Evolutionary conservation across 2,888 invertebrate genomes (phyloP), one percentile per base, ranked within the genome.

Genomic region (Drosophila neonasuta): DNA sequence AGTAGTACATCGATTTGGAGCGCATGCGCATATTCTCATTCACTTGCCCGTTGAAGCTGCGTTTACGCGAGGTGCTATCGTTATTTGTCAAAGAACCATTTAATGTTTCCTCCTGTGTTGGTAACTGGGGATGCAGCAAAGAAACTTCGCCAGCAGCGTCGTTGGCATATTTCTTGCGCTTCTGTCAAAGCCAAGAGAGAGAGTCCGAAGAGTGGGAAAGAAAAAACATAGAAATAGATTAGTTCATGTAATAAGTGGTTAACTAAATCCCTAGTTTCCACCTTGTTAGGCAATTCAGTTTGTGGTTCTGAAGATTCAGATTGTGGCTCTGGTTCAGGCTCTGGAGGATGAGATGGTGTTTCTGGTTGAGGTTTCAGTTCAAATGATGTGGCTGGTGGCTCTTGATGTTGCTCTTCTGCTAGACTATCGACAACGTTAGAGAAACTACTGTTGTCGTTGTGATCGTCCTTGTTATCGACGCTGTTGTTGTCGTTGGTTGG

Each of bases 211-310:
- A 56, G 34, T 13, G 9, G 44, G 17, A 52, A 39, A 71, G 17
- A 60, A 39, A 39, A 13, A 44, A 32, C 59, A 41, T 41, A 41
- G 30, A 51, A 44, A 59, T 39, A 42, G 34, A 62, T 56, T 67
- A 60, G 42, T 59, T 36, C 24, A 11, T 42, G 15, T 46, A 17
- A 45, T 30, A 17, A 49, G 41, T 51, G 11, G 13, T 36, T 36
- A 29, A 56, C 46, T 13, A 63, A 57, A 55, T 52, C 55, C 68
- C 56, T 59, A 63, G 65, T 45, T 62, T 60, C 48, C 52, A 65
- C 80, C 69, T 83, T 73, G n/a, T 56, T 62, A 39, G 41, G 45
- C 60, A 70, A 13, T 50, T 68, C 68, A 59, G 62, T 45, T 32
- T 55, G 56, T 48, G 50, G 15, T 34, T 62, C 72, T 54, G 58